Evolutionary conservation across 2,113 vertebrate genomes (phyloP).

Genomic region (Dolichotis patagonum): DNA sequence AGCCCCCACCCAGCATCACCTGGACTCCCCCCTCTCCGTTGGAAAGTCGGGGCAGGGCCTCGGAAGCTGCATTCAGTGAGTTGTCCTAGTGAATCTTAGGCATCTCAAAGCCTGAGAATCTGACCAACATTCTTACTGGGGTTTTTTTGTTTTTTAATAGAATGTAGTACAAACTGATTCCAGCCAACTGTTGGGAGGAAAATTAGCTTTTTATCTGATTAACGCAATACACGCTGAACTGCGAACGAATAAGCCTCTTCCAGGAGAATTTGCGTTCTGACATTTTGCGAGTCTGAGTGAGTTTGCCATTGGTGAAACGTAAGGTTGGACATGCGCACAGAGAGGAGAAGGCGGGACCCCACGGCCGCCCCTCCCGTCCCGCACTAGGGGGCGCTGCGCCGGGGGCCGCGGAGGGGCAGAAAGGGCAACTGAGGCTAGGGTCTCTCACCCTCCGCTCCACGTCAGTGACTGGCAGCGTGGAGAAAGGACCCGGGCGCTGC

Average conservation of each 20-base stretch:
- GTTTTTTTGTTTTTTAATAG: background rate
- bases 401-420: too few species aligned
- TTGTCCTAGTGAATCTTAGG: background rate
- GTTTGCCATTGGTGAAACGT: conserved; percentile 23
- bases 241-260: conserved; percentile 58
- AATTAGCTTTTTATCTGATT: conserved; percentile 71
- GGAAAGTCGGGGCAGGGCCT: background rate
- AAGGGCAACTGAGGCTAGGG: background rate
- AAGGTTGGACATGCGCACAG: background rate
- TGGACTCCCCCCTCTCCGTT: background rate
- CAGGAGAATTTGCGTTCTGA: conserved; percentile 57
- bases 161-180: conserved; percentile 7
- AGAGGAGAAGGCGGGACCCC: too few species aligned
- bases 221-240: conserved; percentile 68
- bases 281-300: conserved; percentile 54
- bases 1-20: background rate
- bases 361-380: too few species aligned
- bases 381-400: too few species aligned
- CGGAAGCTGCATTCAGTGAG: background rate
- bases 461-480: background rate
- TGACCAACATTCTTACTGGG: background rate
- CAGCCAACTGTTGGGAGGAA: conserved; percentile 53
- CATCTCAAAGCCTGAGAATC: background rate
- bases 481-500: background rate
- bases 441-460: too few species aligned